A percentile compares a stretch with the other conserved stretches of the same genome.
These are phyloP conservation scores for Idaea straminata DNA, from an alignment of 2,888 invertebrate species.

Conservation along the genomic window DNA sequence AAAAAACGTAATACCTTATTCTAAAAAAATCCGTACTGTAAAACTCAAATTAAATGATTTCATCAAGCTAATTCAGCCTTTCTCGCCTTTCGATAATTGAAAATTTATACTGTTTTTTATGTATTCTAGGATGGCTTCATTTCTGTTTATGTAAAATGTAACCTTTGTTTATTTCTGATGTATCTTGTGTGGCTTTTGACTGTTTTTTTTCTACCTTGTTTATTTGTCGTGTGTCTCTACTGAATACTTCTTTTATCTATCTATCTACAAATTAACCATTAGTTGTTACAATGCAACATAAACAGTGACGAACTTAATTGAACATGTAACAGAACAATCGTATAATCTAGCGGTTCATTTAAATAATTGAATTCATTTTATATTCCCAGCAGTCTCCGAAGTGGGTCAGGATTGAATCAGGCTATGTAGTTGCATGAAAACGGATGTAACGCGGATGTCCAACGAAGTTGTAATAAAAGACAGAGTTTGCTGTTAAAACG, in stretches of 20 bases:
- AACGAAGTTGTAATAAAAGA: constrained; percentile 42
- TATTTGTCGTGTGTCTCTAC: too few species aligned
- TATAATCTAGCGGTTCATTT: constrained; percentile 15
- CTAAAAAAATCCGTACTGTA: too few species aligned
- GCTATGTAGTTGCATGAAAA: constrained; percentile 38
- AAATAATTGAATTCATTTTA: constrained; percentile 17
- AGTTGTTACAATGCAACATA: neutral
- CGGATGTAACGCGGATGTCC: constrained; percentile 38
- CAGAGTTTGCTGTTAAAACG: constrained; percentile 28
- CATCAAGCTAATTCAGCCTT: too few species aligned
- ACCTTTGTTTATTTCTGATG: too few species aligned
- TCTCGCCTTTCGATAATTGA: too few species aligned
- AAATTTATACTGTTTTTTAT: too few species aligned
- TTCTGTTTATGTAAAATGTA: too few species aligned
- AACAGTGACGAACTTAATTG: constrained; percentile 6
- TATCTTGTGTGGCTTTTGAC: too few species aligned
- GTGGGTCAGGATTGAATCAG: constrained; percentile 32
- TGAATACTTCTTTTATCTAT: too few species aligned
- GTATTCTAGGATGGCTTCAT: too few species aligned
- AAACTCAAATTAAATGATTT: neutral
- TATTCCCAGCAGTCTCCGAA: constrained; percentile 9
- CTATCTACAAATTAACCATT: neutral
- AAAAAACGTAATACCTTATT: neutral
- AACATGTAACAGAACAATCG: constrained; percentile 12
- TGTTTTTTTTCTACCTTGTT: too few species aligned